A percentile compares a stretch with the other conserved stretches of the same genome.
phyloP scores from a whole-genome alignment of 2,113 vertebrate species.

The Ceyx melanurus region DNA sequence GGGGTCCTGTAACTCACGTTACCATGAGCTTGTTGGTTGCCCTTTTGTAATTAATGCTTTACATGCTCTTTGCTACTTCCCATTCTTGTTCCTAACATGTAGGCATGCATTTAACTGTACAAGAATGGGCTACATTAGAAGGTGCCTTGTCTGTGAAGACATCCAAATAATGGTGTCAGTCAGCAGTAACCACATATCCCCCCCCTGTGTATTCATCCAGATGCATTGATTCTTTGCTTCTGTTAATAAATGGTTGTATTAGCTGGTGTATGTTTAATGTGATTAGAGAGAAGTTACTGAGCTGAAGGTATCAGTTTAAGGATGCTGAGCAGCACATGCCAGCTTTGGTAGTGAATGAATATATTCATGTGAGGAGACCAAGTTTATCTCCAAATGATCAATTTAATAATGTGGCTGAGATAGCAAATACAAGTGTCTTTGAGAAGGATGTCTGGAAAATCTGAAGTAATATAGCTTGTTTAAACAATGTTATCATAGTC shows the following conservation, averaged over 20 bases:
- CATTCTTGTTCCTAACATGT: not conserved
- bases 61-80: not conserved
- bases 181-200: not conserved
- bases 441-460: not conserved
- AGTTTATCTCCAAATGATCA: not conserved
- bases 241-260: not conserved
- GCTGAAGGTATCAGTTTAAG: not conserved
- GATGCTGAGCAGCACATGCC: not conserved
- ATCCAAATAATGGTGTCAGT: not conserved
- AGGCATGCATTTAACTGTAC: not conserved
- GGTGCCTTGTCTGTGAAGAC: not conserved
- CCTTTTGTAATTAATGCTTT: not conserved
- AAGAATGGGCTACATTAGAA: not conserved
- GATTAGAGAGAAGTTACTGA: conserved; percentile 1
- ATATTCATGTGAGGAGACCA: not conserved
- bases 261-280: not conserved
- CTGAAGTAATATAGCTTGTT: not conserved
- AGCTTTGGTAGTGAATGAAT: not conserved
- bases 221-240: not conserved
- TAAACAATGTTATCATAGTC: rapidly evolving
- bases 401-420: not conserved
- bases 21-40: not conserved
- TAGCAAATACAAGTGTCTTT: not conserved
- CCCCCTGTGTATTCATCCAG: not conserved
- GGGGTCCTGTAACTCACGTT: not conserved